Conservation (phyloP, 2,888 invertebrate species). For the Caenorhabditis sinica region DNA sequence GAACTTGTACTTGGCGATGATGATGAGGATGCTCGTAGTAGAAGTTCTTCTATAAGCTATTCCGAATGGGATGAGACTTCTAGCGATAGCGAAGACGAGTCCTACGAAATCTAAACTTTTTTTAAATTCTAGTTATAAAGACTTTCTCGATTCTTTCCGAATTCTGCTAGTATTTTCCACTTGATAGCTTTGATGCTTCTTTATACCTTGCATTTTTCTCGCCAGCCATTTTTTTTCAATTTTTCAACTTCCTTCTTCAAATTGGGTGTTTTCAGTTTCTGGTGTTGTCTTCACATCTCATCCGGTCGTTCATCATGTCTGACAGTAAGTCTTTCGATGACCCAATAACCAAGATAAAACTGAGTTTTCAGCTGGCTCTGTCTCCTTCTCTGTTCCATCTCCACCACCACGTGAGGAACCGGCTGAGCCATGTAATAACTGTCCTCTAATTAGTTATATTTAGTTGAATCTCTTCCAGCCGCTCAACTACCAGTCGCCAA, state of each 20-base stretch:
- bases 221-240: neutral
- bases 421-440: neutral
- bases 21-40: neutral
- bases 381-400: neutral
- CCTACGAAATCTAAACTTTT: neutral
- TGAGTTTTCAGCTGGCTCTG: neutral
- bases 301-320: neutral
- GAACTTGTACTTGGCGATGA: neutral
- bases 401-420: neutral
- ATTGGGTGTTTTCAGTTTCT: neutral
- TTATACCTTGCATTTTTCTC: neutral
- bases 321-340: neutral
- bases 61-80: conserved; percentile 12
- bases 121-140: neutral
- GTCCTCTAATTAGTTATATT: too few species aligned
- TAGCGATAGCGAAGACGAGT: conserved; percentile 3
- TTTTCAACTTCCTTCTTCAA: neutral
- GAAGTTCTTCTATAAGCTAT: neutral
- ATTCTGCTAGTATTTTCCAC: neutral
- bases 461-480: too few species aligned
- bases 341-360: too few species aligned
- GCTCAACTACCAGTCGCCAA: too few species aligned
- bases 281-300: neutral
- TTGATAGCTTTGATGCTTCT: neutral
- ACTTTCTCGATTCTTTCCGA: neutral